Base-by-base conservation (phyloP, 2,888 invertebrate genomes). In the Stenoptilia bipunctidactyla region DNA sequence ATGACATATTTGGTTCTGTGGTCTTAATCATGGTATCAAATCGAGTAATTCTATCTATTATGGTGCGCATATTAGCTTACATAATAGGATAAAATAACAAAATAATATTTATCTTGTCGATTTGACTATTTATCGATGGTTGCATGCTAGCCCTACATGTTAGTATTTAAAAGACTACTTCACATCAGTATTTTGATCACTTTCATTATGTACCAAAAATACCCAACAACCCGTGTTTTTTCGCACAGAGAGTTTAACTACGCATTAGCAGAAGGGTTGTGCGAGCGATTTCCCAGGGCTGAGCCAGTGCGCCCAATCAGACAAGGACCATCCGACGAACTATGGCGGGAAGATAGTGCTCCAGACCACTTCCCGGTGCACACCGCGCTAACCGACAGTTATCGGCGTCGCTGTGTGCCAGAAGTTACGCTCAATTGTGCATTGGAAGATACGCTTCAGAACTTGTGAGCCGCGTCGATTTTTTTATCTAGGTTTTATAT, bases 161-260 rank as follows among this genome's bases (percentile, higher is more conserved):
- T 39, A 42, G 39, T 39, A 2, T 43, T 43, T 14, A 37, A 34
- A 25, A 37, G 42, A 14, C 34, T 39, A 15, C 33, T 43, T 13
- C 39, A 43, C 15, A 27, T 35, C 9, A 40, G 40, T 20, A 27
- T 43, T 37, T 33, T 43, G 15, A 43, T 40, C 15, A 10, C 34
- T 15, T 43, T 37, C 15, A 43, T 43, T 13, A 43, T 43, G 20
- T 43, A 40, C 40, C 37, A 6, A 20, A 34, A 39, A 37, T 14
- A 39, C 15, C 25, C 34, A 27, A 13, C 25, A 8, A 27, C 8
- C 14, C 13, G 27, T 9, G 36, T 15, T 12, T 14, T 37, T 15
- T 36, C 39, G n/a, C 42, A 42, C 15, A 27, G 42, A 15, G n/a
- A 39, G 33, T 42, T 37, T 30, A 36, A 39, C 25, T 39, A 39